phyloP scores from a whole-genome alignment of 2,113 vertebrate species.

The Planiliza haematocheilus region DNA sequence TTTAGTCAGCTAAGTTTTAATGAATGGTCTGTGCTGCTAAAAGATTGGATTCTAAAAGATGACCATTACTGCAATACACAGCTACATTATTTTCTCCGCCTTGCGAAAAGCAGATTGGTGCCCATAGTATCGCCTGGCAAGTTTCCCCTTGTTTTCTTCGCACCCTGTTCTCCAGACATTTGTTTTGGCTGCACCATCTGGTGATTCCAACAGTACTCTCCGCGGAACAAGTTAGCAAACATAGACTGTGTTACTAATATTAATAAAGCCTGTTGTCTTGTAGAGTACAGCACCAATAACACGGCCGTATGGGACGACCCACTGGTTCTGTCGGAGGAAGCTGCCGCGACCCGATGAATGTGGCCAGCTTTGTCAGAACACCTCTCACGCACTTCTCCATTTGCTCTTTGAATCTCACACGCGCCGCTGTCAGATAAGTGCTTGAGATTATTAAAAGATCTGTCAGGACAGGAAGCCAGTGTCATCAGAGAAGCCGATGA shows the following conservation, averaged over 20 bases:
- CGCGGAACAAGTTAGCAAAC: slow-evolving; percentile 26
- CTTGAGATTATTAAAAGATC: slow-evolving; percentile 7
- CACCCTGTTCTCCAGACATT: slow-evolving; percentile 3
- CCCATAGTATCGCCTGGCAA: not conserved
- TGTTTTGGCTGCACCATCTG: slow-evolving; percentile 48
- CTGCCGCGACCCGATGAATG: not conserved
- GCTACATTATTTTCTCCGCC: not conserved
- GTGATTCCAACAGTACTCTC: slow-evolving; percentile 41
- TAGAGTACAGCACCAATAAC: slow-evolving; percentile 7
- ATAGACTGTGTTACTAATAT: slow-evolving; percentile 44
- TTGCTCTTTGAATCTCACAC: not conserved
- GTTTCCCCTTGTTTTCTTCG: slow-evolving; percentile 35
- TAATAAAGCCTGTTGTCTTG: slow-evolving; percentile 31
- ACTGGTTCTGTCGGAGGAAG: not conserved
- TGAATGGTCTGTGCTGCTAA: not conserved
- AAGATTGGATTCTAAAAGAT: not conserved
- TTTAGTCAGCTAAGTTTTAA: no score
- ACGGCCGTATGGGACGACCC: slow-evolving; percentile 15
- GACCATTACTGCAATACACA: slow-evolving; percentile 22
- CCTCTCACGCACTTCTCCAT: not conserved
- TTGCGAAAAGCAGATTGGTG: not conserved
- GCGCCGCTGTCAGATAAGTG: slow-evolving; percentile 1
- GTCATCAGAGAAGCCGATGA: slow-evolving; percentile 9
- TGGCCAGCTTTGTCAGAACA: slow-evolving; percentile 1
- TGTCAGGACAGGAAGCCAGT: slow-evolving; percentile 6